phyloP scores from a whole-genome alignment of 23 tunicate species.

The Trididemnum nubilum region DNA sequence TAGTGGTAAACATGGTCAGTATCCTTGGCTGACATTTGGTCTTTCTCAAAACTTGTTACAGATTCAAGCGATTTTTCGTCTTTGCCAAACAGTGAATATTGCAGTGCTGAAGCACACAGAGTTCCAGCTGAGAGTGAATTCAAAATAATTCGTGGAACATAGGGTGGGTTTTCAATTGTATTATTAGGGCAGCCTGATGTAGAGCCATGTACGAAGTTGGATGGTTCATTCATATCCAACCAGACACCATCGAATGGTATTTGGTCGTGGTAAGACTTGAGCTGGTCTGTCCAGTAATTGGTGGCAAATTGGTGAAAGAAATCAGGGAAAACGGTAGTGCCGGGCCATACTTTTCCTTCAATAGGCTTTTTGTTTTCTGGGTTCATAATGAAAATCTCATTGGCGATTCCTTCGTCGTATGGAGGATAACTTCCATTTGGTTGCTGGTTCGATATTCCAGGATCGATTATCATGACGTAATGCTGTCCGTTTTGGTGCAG shows the following conservation, averaged over 20 bases:
- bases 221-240: slow-evolving; percentile 98
- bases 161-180: slow-evolving; percentile 66
- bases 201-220: slow-evolving; percentile 87
- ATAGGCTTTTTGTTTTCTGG: slow-evolving; percentile 33
- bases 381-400: slow-evolving; percentile 53
- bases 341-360: slow-evolving; percentile 96
- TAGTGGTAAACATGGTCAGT: slow-evolving; percentile 46
- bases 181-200: slow-evolving; percentile 65
- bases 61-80: neutral
- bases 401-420: slow-evolving; percentile 65
- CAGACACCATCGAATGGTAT: slow-evolving; percentile 97
- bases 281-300: slow-evolving; percentile 72
- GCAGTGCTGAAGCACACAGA: slow-evolving; percentile 45
- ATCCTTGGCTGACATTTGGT: slow-evolving; percentile 31
- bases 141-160: slow-evolving; percentile 70
- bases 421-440: slow-evolving; percentile 59
- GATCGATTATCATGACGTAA: slow-evolving; percentile 95
- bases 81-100: neutral
- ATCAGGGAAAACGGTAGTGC: slow-evolving; percentile 92
- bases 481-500: slow-evolving; percentile 88
- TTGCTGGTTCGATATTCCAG: slow-evolving; percentile 77
- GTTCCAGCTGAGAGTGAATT: slow-evolving; percentile 50
- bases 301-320: slow-evolving; percentile 48
- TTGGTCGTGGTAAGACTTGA: slow-evolving; percentile 34
- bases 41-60: neutral